Conservation (phyloP, 2,113 vertebrate genomes). For the Rhinopomastus cyanomelas region DNA sequence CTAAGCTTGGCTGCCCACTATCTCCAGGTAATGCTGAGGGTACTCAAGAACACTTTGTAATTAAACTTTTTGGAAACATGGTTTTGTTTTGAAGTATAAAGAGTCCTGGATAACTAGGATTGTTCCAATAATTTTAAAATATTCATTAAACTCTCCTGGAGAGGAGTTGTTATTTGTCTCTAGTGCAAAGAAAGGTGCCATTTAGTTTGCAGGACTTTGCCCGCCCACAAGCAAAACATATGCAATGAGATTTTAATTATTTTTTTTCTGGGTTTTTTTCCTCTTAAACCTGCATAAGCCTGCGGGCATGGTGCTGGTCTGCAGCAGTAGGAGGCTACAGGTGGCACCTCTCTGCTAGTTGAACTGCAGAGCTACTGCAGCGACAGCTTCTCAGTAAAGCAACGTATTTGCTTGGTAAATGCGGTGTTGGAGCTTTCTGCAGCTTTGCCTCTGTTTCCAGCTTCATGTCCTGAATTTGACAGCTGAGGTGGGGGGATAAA, state of each 20-base stretch:
- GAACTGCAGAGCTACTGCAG: slow-evolving; percentile 28
- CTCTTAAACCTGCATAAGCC: background rate
- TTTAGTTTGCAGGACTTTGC: background rate
- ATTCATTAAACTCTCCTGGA: background rate
- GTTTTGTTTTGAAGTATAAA: background rate
- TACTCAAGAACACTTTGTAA: background rate
- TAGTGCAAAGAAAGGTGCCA: background rate
- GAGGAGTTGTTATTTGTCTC: background rate
- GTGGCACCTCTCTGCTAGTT: slow-evolving; percentile 18
- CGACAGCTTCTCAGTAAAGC: slow-evolving; percentile 32
- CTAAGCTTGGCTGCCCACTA: background rate
- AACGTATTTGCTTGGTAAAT: slow-evolving; percentile 38
- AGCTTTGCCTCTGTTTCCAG: slow-evolving; percentile 41
- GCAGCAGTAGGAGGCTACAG: slow-evolving; percentile 38
- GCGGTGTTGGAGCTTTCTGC: background rate
- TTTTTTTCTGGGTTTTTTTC: background rate
- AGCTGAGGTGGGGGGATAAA: background rate
- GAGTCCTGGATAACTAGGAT: background rate
- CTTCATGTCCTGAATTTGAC: background rate
- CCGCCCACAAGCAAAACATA: background rate
- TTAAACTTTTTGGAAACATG: background rate
- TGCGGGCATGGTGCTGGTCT: background rate
- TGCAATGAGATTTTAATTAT: background rate
- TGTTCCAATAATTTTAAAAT: background rate
- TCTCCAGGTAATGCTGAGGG: background rate